Percentiles rank a stretch among this genome's conserved stretches.
Conservation (phyloP, 2,888 invertebrate species). For the Quadroppia sp. region DNA sequence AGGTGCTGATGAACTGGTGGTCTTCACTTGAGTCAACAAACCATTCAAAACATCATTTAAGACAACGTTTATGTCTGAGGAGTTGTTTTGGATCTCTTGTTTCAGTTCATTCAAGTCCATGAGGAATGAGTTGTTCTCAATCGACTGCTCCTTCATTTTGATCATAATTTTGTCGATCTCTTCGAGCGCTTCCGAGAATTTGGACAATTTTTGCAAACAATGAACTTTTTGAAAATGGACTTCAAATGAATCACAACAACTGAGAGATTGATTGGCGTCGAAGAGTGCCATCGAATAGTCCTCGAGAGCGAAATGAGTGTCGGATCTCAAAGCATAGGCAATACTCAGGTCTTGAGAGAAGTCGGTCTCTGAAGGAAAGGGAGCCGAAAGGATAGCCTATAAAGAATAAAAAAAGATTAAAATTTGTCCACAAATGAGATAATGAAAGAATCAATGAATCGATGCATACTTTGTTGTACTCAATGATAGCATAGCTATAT, state of each 20-base stretch:
- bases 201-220: conserved; percentile 2
- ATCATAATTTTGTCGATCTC: neutral
- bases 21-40: too few species aligned
- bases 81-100: neutral
- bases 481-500: too few species aligned
- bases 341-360: neutral
- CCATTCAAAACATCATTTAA: neutral
- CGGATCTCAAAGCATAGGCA: neutral
- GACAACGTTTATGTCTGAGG: neutral
- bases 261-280: neutral
- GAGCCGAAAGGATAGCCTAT: conserved; percentile 9
- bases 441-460: too few species aligned
- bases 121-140: neutral
- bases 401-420: too few species aligned
- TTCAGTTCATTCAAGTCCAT: neutral
- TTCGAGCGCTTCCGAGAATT: neutral
- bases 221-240: neutral
- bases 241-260: conserved; percentile 3
- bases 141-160: too few species aligned
- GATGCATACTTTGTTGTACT: too few species aligned
- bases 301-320: neutral
- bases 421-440: too few species aligned
- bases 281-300: neutral
- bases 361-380: neutral
- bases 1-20: too few species aligned